Base-by-base conservation (phyloP, 2,888 invertebrate species). In the Acanthacorydalis orientalis region DNA sequence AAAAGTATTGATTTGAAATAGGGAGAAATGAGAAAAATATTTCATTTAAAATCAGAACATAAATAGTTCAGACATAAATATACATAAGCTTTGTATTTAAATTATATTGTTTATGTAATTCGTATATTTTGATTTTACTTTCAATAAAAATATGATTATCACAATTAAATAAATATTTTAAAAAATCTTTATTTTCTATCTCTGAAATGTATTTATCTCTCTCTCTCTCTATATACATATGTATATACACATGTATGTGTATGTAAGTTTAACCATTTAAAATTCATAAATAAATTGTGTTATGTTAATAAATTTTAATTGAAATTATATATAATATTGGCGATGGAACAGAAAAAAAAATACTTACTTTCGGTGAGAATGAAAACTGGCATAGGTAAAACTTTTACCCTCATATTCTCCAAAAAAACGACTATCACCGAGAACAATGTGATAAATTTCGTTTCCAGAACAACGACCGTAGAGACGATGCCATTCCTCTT, bases 331-430 rank as follows among this genome's bases (percentile, higher is more conserved):
- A 38, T 8, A 38, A 38, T 38, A 38, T 38, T 15, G 8, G 14
- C 12, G 7, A 43, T 9, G 32, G 32, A 43, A 43, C 12, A 31
- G 10, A 7, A 12, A 23, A 6, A 23, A 23, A n/a, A 41, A 16
- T 42, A 70, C 79, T 72, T 74, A 93, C 88, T 95, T 95, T 69
- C 96, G 78, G 68, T 97, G 97, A 47, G 97, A 96, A 72, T 97
- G 96, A 67, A 97, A 97, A 62, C 93, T 95, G 54, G 97, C 96
- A 65, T 95, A 97, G n/a, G 95, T 96, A 69, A 97, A 98, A 67
- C 93, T 93, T 69, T 97, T 97, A 47, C 96, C 96, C 64, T 95
- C 91, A 66, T 95, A 97, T 68, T 97, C 97, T 31, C 95, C 93
- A 63, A 97, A 97, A 70, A 98, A 97, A 53, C 93, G 78, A 59